These are phyloP conservation scores for Dryobota labecula DNA, from an alignment of 2,888 invertebrate genomes.

Conservation along the genomic window DNA sequence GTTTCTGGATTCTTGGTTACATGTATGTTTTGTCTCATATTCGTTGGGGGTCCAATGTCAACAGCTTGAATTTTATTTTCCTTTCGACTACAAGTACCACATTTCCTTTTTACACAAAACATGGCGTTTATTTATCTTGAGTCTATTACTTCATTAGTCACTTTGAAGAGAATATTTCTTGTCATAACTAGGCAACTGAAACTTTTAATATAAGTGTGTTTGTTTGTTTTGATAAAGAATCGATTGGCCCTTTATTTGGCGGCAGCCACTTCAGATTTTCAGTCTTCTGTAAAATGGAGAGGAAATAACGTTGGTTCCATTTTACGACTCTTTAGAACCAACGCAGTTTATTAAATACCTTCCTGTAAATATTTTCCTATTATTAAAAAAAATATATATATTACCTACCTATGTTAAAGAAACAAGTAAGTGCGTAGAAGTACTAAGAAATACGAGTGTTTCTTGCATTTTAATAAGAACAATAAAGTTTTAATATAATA, in stretches of 20 bases:
- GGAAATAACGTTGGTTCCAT: conserved; percentile 17
- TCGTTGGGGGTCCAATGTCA: conserved; percentile 95
- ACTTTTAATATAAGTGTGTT: not conserved
- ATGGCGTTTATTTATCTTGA: conserved; percentile 82
- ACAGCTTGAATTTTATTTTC: conserved; percentile 87
- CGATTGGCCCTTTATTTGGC: not conserved
- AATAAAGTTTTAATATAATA: no score
- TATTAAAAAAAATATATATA: not conserved
- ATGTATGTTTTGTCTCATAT: conserved; percentile 96
- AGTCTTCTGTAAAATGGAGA: not conserved
- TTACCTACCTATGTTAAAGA: no score
- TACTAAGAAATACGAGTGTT: no score
- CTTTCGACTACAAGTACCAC: conserved; percentile 73
- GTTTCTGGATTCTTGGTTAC: conserved; percentile 96
- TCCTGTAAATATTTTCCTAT: not conserved
- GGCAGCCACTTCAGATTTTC: conserved; percentile 7
- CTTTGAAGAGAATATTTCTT: conserved; percentile 17
- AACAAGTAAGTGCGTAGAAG: no score
- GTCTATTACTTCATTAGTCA: not conserved
- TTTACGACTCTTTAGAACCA: conserved; percentile 22
- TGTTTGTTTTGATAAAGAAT: conserved; percentile 4
- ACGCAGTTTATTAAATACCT: not conserved
- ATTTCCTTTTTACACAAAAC: conserved; percentile 76
- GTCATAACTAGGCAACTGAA: not conserved
- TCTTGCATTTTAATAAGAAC: not conserved